Evolutionary conservation across 2,888 invertebrate genomes (phyloP), one percentile per base, ranked within the genome.

Genomic region (Lasioglossum malachurum): DNA sequence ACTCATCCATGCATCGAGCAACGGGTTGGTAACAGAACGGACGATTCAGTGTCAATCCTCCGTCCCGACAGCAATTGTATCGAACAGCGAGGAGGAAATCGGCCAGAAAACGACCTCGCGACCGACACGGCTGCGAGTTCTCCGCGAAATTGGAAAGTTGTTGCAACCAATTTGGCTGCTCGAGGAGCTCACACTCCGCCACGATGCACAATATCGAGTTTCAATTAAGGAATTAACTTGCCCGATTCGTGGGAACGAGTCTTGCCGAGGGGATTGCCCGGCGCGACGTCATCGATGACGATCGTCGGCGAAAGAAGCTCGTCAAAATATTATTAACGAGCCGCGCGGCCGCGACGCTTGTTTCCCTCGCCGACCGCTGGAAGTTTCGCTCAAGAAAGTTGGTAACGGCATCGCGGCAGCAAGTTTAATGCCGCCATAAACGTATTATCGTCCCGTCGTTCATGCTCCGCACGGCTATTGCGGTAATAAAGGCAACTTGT

Each of bases 371-470:
- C 77, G 49, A 46, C n/a, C 49, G 46, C 49, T 27, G 44, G 72
- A 71, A 78, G 75, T 85, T 82, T 57, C 83, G 38, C 35, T 38
- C 77, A 86, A 87, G 87, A 87, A 87, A 83, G 80, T 87, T 86
- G 77, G 80, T 81, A 88, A 87, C 80, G 89, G 82, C 73, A 71
- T 71, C 78, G 79, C 75, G 85, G 83, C 87, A 82, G 88, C 85
- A 87, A 89, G 85, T 90, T 91, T 90, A 90, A 91, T 89, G 85
- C 83, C 82, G 85, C 85, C 84, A 84, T 91, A 91, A 91, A 91
- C 89, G 90, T 88, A 91, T 91, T 91, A 91, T 91, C 89, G 85
- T 83, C 69, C 71, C 78, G 82, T 84, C 83, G 80, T 89, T 89
- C 83, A 79, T 82, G 71, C 78, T 82, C 41, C 44, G 80, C 76